Conservation (phyloP, 2,888 invertebrate species). For the Tetrapedia diversipes region DNA sequence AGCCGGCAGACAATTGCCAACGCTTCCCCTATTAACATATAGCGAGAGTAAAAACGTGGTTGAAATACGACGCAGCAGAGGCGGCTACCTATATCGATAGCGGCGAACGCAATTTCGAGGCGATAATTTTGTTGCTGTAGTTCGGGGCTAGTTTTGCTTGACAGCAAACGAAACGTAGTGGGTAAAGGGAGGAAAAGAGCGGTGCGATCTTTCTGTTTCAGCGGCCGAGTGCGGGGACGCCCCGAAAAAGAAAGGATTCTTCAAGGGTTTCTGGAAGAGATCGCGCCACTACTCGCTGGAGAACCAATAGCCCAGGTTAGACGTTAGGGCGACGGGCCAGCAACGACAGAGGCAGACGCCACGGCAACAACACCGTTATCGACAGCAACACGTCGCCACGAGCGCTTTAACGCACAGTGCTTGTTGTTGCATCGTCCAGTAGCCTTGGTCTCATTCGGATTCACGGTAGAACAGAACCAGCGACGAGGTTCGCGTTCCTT, state of each 20-base stretch:
- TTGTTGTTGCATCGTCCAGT: constrained; percentile 81
- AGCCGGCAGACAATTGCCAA: constrained; percentile 64
- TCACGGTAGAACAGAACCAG: not conserved
- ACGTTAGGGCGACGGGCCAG: constrained; percentile 78
- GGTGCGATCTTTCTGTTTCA: constrained; percentile 81
- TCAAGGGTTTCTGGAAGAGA: constrained; percentile 94
- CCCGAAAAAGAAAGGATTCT: constrained; percentile 94
- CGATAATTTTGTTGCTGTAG: not conserved
- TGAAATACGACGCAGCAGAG: constrained; percentile 62
- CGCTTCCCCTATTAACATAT: constrained; percentile 60
- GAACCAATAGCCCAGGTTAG: constrained; percentile 88
- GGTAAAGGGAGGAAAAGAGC: not conserved
- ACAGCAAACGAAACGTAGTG: no score
- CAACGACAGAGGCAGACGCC: constrained; percentile 70
- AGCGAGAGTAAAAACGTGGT: constrained; percentile 64
- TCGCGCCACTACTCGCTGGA: constrained; percentile 94
- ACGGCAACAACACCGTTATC: constrained; percentile 70
- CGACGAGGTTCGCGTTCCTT: constrained; percentile 27
- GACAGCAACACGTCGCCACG: constrained; percentile 69
- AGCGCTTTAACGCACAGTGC: constrained; percentile 76
- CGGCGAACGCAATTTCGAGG: no score
- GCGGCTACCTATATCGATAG: no score
- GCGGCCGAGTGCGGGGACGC: constrained; percentile 87
- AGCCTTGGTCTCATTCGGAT: constrained; percentile 28
- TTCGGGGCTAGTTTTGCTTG: no score